These are phyloP conservation scores for Pelmatolapia mariae DNA, from an alignment of 2,113 vertebrate genomes.

Conservation along the genomic window DNA sequence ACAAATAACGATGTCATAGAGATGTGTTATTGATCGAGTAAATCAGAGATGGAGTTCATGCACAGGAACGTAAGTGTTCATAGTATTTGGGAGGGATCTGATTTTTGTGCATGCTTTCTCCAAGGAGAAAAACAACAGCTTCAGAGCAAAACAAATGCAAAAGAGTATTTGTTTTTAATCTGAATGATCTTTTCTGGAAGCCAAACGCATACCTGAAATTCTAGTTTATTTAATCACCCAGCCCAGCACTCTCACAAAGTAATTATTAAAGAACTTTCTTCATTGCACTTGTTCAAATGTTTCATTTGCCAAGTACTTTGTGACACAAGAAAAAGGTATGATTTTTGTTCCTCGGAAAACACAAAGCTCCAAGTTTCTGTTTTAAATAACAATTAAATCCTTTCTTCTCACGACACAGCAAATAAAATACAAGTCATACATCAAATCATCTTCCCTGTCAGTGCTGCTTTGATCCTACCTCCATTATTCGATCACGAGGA, in stretches of 20 bases:
- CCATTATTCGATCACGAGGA: background rate
- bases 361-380: background rate
- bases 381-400: background rate
- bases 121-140: background rate
- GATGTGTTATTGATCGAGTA: background rate
- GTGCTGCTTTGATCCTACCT: background rate
- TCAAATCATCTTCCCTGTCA: background rate
- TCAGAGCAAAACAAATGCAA: background rate
- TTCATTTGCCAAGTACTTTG: background rate
- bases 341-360: background rate
- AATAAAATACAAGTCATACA: background rate
- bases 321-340: background rate
- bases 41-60: background rate
- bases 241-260: background rate
- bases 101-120: background rate
- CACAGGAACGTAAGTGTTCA: accelerated
- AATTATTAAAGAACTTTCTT: background rate
- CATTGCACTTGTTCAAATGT: background rate
- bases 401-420: background rate
- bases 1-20: background rate
- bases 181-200: background rate
- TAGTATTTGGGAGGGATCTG: background rate
- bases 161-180: background rate
- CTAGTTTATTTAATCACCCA: background rate
- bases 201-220: background rate